These are phyloP conservation scores for Scolanthus callimorphus DNA, from an alignment of 92 coral and sea anemone species.

Conservation along the genomic window DNA sequence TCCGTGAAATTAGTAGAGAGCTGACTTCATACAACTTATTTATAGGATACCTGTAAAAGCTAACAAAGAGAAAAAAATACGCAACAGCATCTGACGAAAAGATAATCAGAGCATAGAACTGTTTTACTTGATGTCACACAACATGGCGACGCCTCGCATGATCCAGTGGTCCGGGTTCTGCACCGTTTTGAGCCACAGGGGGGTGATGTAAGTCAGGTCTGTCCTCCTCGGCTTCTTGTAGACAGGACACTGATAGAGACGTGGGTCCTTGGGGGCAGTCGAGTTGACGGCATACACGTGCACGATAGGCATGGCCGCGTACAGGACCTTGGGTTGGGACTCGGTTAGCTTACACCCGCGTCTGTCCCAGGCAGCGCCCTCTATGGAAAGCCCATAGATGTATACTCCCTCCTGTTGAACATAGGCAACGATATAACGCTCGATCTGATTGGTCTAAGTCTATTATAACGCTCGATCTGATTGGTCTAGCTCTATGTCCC, in stretches of 20 bases:
- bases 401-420: conserved; percentile 77
- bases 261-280: conserved; percentile 87
- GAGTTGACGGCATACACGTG: conserved; percentile 91
- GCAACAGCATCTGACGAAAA: too few relatives aligned
- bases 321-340: conserved; percentile 85
- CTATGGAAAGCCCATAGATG: conserved; percentile 77
- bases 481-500: too few relatives aligned
- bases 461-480: too few relatives aligned
- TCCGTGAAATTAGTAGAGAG: too few relatives aligned
- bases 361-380: conserved; percentile 90
- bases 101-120: too few relatives aligned
- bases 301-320: conserved; percentile 69
- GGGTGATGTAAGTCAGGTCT: conserved; percentile 92
- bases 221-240: conserved; percentile 91
- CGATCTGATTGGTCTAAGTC: background rate
- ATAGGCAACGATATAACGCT: background rate
- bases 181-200: conserved; percentile 88
- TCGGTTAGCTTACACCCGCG: conserved; percentile 84
- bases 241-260: conserved; percentile 90
- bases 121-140: conserved; percentile 83
- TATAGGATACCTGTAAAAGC: too few relatives aligned
- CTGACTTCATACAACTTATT: too few relatives aligned
- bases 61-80: too few relatives aligned
- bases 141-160: conserved; percentile 81
- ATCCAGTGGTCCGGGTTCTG: conserved; percentile 92